Evolutionary conservation across 2,888 invertebrate genomes (phyloP), one percentile per base, ranked within the genome.

Genomic region (Antitype chi): DNA sequence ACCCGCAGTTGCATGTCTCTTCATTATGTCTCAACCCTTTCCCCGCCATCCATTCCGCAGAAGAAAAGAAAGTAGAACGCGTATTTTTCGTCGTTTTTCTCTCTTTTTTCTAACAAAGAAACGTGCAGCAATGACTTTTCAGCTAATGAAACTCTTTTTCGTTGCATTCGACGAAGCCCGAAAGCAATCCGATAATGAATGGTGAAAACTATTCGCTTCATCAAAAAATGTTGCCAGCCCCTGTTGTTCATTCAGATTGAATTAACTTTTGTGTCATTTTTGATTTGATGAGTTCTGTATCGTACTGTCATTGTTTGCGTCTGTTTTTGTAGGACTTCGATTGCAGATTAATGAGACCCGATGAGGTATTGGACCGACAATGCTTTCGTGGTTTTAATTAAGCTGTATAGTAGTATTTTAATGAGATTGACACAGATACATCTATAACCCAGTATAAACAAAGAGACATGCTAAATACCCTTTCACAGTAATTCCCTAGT

Each of bases 1-100:
- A 84, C 77, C 86, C 85, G 85, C 87, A 84, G 88, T 86, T 81
- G 89, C 88, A 89, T 82, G 86, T 84, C 86, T 92, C 91, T 95
- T 95, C 94, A 95, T 95, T 95, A 95, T 93, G 92, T 90, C 91
- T 89, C 91, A 92, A 93, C 93, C 94, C 93, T 92, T 82, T 91
- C 90, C 78, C 90, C 91, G 91, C 91, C 92, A 91, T 91, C 91
- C 90, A 90, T 92, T 92, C 90, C 90, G 86, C 88, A 88, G 81
- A 89, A 91, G 89, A 90, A 92, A 89, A 86, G 90, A 93, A 94
- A 94, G 89, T 94, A 90, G 94, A 93, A 89, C 94, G 91, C 91
- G 92, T 91, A 90, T 93, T 93, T 59, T 93, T 93, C 88, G 90
- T 91, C 87, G 90, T 90, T 91, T 92, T 91, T 66, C 66, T 75